phyloP scores from a whole-genome alignment of 2,888 invertebrate species.

The Pomacea canaliculata region DNA sequence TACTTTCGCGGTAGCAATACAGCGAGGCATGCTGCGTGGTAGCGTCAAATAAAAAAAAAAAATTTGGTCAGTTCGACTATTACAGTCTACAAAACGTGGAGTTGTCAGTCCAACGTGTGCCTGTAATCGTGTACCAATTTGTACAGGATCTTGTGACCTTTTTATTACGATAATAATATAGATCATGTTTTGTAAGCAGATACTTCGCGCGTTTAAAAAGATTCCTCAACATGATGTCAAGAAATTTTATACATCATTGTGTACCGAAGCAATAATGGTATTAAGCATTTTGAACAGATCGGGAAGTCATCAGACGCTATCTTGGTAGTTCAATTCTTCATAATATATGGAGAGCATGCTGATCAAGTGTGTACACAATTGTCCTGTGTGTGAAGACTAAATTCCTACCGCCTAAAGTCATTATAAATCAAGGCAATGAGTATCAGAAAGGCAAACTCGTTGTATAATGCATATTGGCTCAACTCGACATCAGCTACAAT shows the following conservation, averaged over 20 bases:
- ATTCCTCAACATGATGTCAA: neutral
- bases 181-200: neutral
- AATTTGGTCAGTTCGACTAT: neutral
- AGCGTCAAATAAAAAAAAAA: neutral
- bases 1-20: neutral
- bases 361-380: too few species aligned
- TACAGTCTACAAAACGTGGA: neutral
- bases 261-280: neutral
- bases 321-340: too few species aligned
- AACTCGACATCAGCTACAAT: too few species aligned
- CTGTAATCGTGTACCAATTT: too few species aligned
- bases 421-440: neutral
- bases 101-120: too few species aligned
- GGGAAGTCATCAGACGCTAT: neutral
- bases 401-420: too few species aligned
- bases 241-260: neutral
- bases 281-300: neutral
- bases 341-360: too few species aligned
- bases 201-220: neutral
- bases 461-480: too few species aligned
- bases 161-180: neutral
- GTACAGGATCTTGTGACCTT: neutral
- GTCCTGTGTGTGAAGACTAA: too few species aligned
- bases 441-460: too few species aligned
- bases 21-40: neutral